phyloP scores from a whole-genome alignment of 2,797 vertebrate genomes.

The Lacerta agilis region DNA sequence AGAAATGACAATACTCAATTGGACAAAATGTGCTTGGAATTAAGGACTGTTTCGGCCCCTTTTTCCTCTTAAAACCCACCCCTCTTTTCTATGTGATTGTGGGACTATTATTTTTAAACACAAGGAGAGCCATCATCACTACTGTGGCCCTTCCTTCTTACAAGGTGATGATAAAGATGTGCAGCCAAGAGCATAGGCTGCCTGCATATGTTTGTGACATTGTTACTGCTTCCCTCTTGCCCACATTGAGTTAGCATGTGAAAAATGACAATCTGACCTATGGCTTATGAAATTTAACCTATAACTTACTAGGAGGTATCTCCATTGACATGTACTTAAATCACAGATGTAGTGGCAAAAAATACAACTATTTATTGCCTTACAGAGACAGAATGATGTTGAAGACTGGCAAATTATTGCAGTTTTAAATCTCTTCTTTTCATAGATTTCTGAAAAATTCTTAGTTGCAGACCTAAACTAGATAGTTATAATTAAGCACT shows the following conservation, averaged over 20 bases:
- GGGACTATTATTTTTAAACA: neutral
- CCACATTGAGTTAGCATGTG: neutral
- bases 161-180: neutral
- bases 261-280: conserved; percentile 9
- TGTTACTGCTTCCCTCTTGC: neutral
- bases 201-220: neutral
- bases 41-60: too few relatives aligned
- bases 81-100: neutral
- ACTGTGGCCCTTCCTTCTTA: neutral
- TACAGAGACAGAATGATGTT: neutral
- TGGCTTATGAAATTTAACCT: conserved; percentile 5
- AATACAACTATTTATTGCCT: neutral
- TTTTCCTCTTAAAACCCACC: neutral
- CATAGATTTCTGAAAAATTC: neutral
- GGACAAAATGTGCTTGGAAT: neutral
- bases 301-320: neutral
- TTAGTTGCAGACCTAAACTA: neutral
- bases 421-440: neutral
- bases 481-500: neutral
- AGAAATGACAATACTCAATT: neutral
- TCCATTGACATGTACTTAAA: neutral
- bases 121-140: neutral
- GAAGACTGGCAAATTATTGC: neutral
- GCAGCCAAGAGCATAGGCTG: neutral
- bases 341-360: neutral